These are phyloP conservation scores for Thereva nobilitata DNA, from an alignment of 2,888 invertebrate species.

Conservation along the genomic window DNA sequence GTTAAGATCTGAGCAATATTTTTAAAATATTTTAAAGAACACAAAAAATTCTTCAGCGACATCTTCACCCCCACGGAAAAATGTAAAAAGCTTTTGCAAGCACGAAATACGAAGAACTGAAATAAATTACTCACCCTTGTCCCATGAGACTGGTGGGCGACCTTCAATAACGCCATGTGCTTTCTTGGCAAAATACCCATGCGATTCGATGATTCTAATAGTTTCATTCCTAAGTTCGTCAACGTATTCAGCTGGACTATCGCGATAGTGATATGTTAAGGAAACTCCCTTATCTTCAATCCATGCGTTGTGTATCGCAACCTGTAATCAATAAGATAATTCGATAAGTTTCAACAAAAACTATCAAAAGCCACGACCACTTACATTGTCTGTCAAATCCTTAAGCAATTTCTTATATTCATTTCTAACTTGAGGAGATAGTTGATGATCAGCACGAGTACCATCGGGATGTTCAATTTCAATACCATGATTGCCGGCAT, in stretches of 20 bases:
- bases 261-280: slow-evolving; percentile 73
- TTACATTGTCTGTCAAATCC: too few relatives aligned
- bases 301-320: slow-evolving; percentile 52
- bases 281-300: slow-evolving; percentile 75
- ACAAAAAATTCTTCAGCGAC: too few relatives aligned
- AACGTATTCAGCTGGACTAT: slow-evolving; percentile 64
- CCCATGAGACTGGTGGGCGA: slow-evolving; percentile 77
- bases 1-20: too few relatives aligned
- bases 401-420: too few relatives aligned
- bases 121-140: slow-evolving; percentile 62
- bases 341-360: too few relatives aligned
- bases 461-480: slow-evolving; percentile 76
- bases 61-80: neutral
- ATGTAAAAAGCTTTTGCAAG: neutral
- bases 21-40: too few relatives aligned
- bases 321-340: too few relatives aligned
- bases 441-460: slow-evolving; percentile 70
- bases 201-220: slow-evolving; percentile 64
- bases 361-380: too few relatives aligned
- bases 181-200: slow-evolving; percentile 68
- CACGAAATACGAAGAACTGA: neutral
- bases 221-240: slow-evolving; percentile 63
- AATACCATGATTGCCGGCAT: slow-evolving; percentile 75
- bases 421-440: slow-evolving; percentile 58
- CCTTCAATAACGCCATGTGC: slow-evolving; percentile 77